phyloP scores from a whole-genome alignment of 2,113 vertebrate species.

The Ptilorrhoa leucosticta region DNA sequence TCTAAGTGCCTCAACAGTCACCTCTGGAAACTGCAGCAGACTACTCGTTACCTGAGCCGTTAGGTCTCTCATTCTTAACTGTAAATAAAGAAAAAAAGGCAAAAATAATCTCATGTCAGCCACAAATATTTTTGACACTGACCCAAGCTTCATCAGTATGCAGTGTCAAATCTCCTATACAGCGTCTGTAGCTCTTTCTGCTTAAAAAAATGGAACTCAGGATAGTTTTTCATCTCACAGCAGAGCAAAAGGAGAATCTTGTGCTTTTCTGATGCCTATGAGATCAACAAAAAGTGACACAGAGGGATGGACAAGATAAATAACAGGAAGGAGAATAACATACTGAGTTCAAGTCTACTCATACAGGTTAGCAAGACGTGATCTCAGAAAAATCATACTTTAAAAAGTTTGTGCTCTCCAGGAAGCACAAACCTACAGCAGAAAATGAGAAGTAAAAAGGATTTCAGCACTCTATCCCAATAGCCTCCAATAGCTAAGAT shows the following conservation, averaged over 20 bases:
- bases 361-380: not conserved
- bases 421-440: not conserved
- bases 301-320: not conserved
- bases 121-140: not conserved
- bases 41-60: slow-evolving; percentile 86
- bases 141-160: not conserved
- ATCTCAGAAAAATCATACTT: not conserved
- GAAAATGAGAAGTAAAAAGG: not conserved
- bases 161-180: not conserved
- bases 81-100: slow-evolving; percentile 4
- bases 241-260: not conserved
- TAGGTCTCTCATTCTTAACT: slow-evolving; percentile 86
- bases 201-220: not conserved
- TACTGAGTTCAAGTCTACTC: not conserved
- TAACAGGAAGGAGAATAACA: not conserved
- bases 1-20: slow-evolving; percentile 83
- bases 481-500: not conserved
- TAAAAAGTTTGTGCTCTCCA: not conserved
- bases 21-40: slow-evolving; percentile 86
- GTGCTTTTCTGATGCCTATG: not conserved
- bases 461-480: not conserved
- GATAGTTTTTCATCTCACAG: not conserved
- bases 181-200: not conserved
- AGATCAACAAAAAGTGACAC: not conserved
- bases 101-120: not conserved